phyloP scores from a whole-genome alignment of 2,797 vertebrate genomes.

The Tragopan temminckii region DNA sequence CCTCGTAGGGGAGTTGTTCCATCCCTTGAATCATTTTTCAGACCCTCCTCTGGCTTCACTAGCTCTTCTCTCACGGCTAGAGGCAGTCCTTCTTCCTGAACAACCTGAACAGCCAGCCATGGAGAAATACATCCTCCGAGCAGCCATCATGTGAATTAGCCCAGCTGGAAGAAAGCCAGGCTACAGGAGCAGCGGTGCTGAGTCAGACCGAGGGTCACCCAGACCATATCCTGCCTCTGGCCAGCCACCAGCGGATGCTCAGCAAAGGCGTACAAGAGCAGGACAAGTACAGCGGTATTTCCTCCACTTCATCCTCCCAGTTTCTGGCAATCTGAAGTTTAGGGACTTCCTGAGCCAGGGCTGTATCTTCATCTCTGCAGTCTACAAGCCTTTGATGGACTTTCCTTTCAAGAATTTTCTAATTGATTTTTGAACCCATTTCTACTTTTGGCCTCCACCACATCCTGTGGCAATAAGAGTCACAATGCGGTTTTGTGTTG shows the following conservation, averaged over 20 bases:
- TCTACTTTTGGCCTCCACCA: background rate
- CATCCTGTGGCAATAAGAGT: background rate
- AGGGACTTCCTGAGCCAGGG: slow-evolving; percentile 48
- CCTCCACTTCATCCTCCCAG: slow-evolving; percentile 34
- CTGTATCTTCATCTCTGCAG: slow-evolving; percentile 18
- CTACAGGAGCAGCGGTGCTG: slow-evolving; percentile 58
- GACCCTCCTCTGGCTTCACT: too few species aligned
- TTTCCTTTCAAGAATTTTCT: slow-evolving; percentile 39
- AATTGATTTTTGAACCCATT: background rate
- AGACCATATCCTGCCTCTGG: slow-evolving; percentile 55
- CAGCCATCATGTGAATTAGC: background rate
- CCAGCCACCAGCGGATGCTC: background rate
- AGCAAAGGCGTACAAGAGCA: slow-evolving; percentile 17
- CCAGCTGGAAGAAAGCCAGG: slow-evolving; percentile 46
- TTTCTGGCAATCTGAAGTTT: slow-evolving; percentile 9
- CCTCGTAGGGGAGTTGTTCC: too few species aligned
- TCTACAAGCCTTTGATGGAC: slow-evolving; percentile 23
- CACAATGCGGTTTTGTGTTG: background rate
- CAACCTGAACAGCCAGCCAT: background rate
- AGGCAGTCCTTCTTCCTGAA: background rate
- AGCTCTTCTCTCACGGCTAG: background rate
- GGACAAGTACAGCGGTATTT: slow-evolving; percentile 2
- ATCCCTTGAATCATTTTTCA: too few species aligned
- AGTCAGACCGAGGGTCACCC: slow-evolving; percentile 51
- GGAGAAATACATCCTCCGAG: background rate